Conservation (phyloP, 2,888 invertebrate species). For the Tortricodes alternella region DNA sequence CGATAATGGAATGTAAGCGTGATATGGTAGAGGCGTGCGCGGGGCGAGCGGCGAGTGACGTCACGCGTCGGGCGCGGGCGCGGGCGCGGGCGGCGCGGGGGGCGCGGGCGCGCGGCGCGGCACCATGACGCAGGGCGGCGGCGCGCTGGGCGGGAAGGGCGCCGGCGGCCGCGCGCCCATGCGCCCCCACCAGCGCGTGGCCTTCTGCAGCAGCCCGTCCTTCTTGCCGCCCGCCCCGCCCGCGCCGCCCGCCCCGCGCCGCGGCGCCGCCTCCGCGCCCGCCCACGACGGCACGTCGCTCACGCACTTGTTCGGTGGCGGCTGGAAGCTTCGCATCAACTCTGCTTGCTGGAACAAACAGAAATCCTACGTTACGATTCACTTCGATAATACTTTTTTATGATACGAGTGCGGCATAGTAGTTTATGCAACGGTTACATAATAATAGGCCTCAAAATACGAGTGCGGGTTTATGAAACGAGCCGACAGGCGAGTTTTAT, state of each 20-base stretch:
- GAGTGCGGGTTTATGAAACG: too few relatives aligned
- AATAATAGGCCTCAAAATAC: too few relatives aligned
- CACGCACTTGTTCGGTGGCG: constrained; percentile 86
- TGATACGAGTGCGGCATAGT: too few relatives aligned
- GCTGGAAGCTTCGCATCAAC: constrained; percentile 85
- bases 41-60: constrained; percentile 46
- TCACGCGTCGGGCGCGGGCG: constrained; percentile 56
- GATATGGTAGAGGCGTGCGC: constrained; percentile 58
- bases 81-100: constrained; percentile 35
- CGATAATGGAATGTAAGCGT: constrained; percentile 81
- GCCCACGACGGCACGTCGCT: constrained; percentile 85
- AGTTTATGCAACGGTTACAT: too few relatives aligned
- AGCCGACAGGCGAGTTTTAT: too few relatives aligned
- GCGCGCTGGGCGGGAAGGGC: constrained; percentile 51
- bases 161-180: constrained; percentile 71
- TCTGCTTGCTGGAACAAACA: constrained; percentile 82
- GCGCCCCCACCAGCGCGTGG: constrained; percentile 79
- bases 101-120: constrained; percentile 48
- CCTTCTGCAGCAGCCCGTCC: constrained; percentile 79
- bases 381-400: too few relatives aligned
- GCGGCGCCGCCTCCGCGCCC: constrained; percentile 48
- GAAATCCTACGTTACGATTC: neutral
- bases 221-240: constrained; percentile 59
- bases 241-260: constrained; percentile 41
- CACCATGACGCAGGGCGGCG: constrained; percentile 61